Percentiles rank a stretch among this genome's conserved stretches.
phyloP scores from a whole-genome alignment of 1,140 invertebrate species.

The Scylla paramamosain region DNA sequence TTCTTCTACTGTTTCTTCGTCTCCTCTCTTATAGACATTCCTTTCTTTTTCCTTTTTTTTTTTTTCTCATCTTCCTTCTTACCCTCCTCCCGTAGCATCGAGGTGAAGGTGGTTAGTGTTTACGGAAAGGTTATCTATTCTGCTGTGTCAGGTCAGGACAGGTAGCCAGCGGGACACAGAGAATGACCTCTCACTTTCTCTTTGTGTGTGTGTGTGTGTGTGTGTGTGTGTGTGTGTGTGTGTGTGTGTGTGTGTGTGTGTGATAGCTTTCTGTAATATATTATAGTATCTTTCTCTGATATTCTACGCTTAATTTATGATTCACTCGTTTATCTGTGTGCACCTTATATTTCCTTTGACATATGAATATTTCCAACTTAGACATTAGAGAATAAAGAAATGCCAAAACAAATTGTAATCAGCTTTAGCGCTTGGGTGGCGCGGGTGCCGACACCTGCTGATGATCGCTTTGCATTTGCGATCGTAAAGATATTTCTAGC shows the following conservation, averaged over 20 bases:
- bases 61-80: neutral
- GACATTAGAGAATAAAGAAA: too few relatives aligned
- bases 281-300: too few relatives aligned
- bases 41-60: neutral
- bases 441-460: too few relatives aligned
- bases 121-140: neutral
- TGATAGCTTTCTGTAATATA: too few relatives aligned
- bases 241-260: neutral
- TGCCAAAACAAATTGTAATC: too few relatives aligned
- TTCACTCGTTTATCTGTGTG: too few relatives aligned
- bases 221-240: conserved; percentile 12
- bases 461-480: too few relatives aligned
- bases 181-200: conserved; percentile 10
- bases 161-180: neutral
- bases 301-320: too few relatives aligned
- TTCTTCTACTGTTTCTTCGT: neutral
- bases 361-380: too few relatives aligned
- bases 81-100: neutral
- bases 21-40: neutral
- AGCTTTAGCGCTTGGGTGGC: too few relatives aligned
- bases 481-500: too few relatives aligned
- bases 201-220: conserved; percentile 6
- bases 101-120: neutral
- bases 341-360: too few relatives aligned
- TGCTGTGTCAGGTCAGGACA: neutral